These are phyloP conservation scores for Agonopterix alstromeriana DNA, from an alignment of 2,888 invertebrate genomes.

Conservation along the genomic window DNA sequence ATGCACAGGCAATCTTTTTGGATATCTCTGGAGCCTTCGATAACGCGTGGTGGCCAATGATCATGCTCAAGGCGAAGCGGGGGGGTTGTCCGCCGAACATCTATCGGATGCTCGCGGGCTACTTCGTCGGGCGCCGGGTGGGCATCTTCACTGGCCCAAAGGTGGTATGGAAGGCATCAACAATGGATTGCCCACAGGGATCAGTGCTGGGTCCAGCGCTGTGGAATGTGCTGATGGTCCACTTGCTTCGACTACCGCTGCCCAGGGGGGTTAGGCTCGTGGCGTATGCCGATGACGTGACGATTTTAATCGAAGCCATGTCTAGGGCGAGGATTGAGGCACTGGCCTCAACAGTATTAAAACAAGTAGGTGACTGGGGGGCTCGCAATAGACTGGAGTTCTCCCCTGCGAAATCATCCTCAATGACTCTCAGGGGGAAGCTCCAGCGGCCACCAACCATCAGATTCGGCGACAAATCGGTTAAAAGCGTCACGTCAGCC, in stretches of 20 bases:
- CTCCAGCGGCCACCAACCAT: constrained; percentile 1
- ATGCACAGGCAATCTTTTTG: constrained; percentile 20
- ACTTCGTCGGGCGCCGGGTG: constrained; percentile 16
- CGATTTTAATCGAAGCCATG: constrained; percentile 8
- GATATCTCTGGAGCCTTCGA: constrained; percentile 23
- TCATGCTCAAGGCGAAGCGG: constrained; percentile 18
- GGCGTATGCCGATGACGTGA: constrained; percentile 22
- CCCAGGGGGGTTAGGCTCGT: constrained; percentile 9
- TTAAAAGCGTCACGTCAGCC: background rate
- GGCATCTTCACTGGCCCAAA: constrained; percentile 12
- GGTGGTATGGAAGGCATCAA: constrained; percentile 11
- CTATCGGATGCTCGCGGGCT: constrained; percentile 17
- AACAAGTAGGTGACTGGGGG: background rate
- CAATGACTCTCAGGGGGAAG: constrained; percentile 2
- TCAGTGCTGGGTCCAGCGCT: constrained; percentile 8
- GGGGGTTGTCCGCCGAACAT: constrained; percentile 20
- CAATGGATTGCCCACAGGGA: constrained; percentile 23
- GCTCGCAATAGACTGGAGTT: constrained; percentile 1
- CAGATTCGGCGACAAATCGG: background rate
- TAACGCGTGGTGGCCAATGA: background rate
- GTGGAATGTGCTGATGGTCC: constrained; percentile 21
- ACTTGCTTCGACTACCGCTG: constrained; percentile 16
- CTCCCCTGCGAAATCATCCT: constrained; percentile 2
- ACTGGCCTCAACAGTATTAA: background rate
- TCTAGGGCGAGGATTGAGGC: constrained; percentile 12